Evolutionary conservation across 2,113 vertebrate species (phyloP).

Genomic region (Chionomys nivalis): DNA sequence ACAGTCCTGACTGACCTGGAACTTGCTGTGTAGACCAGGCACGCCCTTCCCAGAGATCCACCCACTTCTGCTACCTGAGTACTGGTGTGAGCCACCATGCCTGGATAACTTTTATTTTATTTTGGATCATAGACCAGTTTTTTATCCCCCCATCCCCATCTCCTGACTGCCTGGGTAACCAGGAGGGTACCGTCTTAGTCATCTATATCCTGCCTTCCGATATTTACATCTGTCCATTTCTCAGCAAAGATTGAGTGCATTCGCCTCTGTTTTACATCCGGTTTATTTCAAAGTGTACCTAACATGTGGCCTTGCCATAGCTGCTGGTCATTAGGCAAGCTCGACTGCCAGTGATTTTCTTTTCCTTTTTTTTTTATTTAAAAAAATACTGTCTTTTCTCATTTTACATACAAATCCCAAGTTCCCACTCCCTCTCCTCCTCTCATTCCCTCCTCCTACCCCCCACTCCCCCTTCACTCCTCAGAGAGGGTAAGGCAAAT

Average conservation of each 20-base stretch:
- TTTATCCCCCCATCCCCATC: background rate
- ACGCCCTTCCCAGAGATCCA: background rate
- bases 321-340: background rate
- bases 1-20: background rate
- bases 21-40: background rate
- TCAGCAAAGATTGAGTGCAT: background rate
- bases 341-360: background rate
- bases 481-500: no score
- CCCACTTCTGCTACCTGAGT: background rate
- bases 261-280: background rate
- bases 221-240: no score
- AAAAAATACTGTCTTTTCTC: no score
- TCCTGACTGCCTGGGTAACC: background rate
- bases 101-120: background rate
- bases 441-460: no score
- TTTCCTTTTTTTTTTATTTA: no score
- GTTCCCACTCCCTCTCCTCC: no score
- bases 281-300: background rate
- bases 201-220: background rate
- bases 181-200: background rate
- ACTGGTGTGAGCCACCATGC: background rate
- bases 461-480: no score
- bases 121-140: background rate
- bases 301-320: background rate
- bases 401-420: no score